Base-by-base conservation (phyloP, 1,140 invertebrate species). In the Lysiphlebus fabarum region DNA sequence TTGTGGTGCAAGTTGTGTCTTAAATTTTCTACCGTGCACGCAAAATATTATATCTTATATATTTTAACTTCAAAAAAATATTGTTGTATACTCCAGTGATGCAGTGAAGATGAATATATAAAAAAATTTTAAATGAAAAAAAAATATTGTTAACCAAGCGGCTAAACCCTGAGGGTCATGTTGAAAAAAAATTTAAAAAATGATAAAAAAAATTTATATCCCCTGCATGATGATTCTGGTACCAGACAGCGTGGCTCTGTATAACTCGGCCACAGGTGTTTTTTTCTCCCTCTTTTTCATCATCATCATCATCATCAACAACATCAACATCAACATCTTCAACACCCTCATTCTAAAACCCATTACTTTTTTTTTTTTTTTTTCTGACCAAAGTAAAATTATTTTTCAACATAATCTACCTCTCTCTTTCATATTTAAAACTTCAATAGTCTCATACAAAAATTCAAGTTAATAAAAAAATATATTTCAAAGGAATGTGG, bases 351-450 rank as follows among this genome's bases (percentile, higher is more conserved):
- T 51, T 49, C 55, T 57, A 56, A 67, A 67, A 63, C 63, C 63
- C 66, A 67, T 67, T 67, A 67, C 64, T 67, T 67, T 63, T 67
- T 67, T 62, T n/a, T n/a, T n/a, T n/a, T n/a, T n/a, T n/a, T n/a
- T n/a, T n/a, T n/a, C n/a, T n/a, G 58, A 62, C 62, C 58, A 58
- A n/a, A 56, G 61, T 51, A 56, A 67, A 67, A 65, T 67, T 65
- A 67, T 62, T 62, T 57, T 57, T 54, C 56, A 53, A 26, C 17
- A 1, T 0, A 26, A 26, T 26, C 17, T 26, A 1, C 4, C 17
- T 26, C 17, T 17, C 53, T 49, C 61, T 63, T 61, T 57, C n/a
- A n/a, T n/a, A n/a, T n/a, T n/a, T n/a, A n/a, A n/a, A n/a, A n/a
- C 58, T 47, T 55, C 59, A 54, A 58, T 55, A 58, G n/a, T 34